Evolutionary conservation across 2,888 invertebrate genomes (phyloP), one percentile per base, ranked within the genome.

Genomic region (Drosophila birchii): DNA sequence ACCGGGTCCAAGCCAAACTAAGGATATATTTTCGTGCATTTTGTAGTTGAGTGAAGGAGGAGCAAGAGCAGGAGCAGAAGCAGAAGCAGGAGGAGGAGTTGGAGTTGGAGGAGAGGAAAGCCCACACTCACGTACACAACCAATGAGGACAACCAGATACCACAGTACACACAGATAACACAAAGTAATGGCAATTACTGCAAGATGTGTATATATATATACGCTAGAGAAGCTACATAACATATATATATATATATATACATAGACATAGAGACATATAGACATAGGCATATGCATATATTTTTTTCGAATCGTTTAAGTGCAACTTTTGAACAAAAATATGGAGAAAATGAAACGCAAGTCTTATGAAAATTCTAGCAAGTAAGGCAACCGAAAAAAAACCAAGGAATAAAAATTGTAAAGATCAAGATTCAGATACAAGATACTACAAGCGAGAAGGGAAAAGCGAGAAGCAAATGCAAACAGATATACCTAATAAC

Each of bases 321-420:
- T 64, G 62, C 78, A 86, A 78, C 51, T 79, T 76, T 81, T 83
- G 78, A 84, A 82, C 73, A 58, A 76, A 85, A 85, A 80, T 82
- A 85, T 83, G 81, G 88, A 86, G 83, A 77, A 86, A 81, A 90
- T 91, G 92, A 91, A 92, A 92, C 92, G 92, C 92, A 92, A 90
- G 92, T 92, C 92, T 92, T 92, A 92, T 92, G 92, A 92, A 91
- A 91, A 72, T 90, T 88, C 80, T 92, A 92, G 92, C 81, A 90
- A 86, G 85, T 91, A 91, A 90, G 90, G 87, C 80, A 80, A 87
- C 75, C 58, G 51, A 51, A 23, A 49, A 14, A 7, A 14, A 51
- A 9, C 9, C 16, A 5, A 29, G 4, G 14, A 18, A n/a, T n/a
- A 71, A 71, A 79, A 79, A 82, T 75, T 79, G 76, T 72, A 79